Base-by-base conservation (phyloP, 2,888 invertebrate genomes). In the Lordiphosa fenestrarum region DNA sequence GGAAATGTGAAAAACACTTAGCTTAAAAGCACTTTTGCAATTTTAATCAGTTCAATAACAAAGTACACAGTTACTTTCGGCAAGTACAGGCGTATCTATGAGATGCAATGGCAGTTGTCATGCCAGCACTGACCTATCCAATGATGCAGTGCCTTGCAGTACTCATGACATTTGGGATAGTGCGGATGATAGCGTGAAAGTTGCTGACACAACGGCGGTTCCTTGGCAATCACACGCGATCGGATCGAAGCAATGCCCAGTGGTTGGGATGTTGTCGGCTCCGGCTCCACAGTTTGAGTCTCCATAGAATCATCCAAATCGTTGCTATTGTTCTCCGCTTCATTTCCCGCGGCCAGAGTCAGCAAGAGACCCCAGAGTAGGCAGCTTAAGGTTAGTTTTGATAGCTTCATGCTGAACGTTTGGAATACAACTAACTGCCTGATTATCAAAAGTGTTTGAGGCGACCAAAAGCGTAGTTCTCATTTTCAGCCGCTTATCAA, bases 111-210 rank as follows among this genome's bases (percentile, higher is more conserved):
- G 56, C 88, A 88, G 36, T 71, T 86, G 23, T 84, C 81, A 47
- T 69, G 77, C 50, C 88, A 84, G 53, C 88, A 88, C 72, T 87
- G 87, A 9, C 88, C 88, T 66, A 89, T 67, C 89, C 88, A 89
- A 44, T 88, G 88, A 9, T 86, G 78, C 13, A 88, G 69, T 30
- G 76, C 72, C 41, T 74, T 72, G 69, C 88, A 89, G 71, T 88
- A 89, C 25, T 76, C 71, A 56, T 88, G 80, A 48, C 88, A 88
- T 23, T 69, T 80, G 12, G 88, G 89, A 57, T 74, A 83, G 53
- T 88, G 88, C 0, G 89, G 88, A 69, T 84, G 86, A 48, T 82
- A 76, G 10, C 80, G 84, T 1, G 89, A 88, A 4, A 70, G 62
- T 41, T 76, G 71, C 50, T 69, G 66, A 54, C 88, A 88, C 40